Evolutionary conservation across 2,113 vertebrate species (phyloP).

Genomic region (Centropristis striata): DNA sequence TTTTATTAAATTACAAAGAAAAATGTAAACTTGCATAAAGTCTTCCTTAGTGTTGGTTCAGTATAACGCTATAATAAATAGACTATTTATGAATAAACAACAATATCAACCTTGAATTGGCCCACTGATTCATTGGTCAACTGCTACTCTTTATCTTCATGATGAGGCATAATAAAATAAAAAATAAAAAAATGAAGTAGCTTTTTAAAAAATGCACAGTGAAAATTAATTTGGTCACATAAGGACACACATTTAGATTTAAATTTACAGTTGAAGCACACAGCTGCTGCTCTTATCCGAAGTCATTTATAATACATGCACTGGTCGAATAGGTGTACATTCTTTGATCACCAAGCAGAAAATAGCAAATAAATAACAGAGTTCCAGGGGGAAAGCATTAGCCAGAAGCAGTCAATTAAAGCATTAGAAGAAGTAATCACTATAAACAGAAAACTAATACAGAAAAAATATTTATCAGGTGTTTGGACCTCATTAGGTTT

Average conservation of each 20-base stretch:
- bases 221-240: neutral
- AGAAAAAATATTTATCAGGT: neutral
- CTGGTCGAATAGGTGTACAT: neutral
- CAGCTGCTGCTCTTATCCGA: neutral
- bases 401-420: slow-evolving; percentile 6
- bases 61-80: too few species aligned
- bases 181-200: neutral
- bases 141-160: neutral
- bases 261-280: neutral
- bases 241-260: neutral
- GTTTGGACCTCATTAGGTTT: neutral
- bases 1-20: too few species aligned
- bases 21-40: too few species aligned
- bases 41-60: too few species aligned
- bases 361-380: slow-evolving; percentile 4
- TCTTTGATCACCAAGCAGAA: slow-evolving; percentile 24
- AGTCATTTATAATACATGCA: neutral
- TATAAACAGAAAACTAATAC: neutral
- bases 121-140: too few species aligned
- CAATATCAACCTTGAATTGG: too few species aligned
- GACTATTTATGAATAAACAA: too few species aligned
- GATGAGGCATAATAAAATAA: neutral
- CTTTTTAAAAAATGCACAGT: neutral
- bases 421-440: slow-evolving; percentile 35
- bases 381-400: neutral